Conservation (phyloP, 2,113 vertebrate genomes). For the Cebidichthys violaceus region DNA sequence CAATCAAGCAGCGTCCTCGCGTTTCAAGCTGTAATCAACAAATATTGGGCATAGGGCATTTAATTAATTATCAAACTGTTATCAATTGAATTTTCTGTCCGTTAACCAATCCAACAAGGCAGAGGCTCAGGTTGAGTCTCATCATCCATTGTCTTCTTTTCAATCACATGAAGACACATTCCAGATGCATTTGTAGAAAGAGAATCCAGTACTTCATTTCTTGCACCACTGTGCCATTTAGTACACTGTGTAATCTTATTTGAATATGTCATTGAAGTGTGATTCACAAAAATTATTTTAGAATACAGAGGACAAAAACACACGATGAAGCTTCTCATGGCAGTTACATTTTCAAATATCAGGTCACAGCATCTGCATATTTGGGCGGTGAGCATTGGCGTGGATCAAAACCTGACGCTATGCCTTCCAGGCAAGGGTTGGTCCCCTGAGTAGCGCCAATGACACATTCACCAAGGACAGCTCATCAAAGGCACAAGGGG, state of each 20-base stretch:
- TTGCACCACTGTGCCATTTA: neutral
- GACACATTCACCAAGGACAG: slow-evolving; percentile 55
- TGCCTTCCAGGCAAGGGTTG: slow-evolving; percentile 49
- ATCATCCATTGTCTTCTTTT: neutral
- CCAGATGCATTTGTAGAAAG: neutral
- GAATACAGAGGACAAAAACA: slow-evolving; percentile 21
- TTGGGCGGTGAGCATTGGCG: slow-evolving; percentile 38
- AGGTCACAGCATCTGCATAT: slow-evolving; percentile 31
- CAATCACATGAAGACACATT: neutral
- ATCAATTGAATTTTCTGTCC: neutral
- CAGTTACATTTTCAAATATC: slow-evolving; percentile 2
- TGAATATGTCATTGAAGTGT: neutral
- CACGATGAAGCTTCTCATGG: slow-evolving; percentile 17
- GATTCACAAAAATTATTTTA: neutral
- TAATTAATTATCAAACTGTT: neutral
- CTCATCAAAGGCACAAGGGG: slow-evolving; percentile 47
- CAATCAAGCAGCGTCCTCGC: neutral
- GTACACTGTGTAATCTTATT: neutral
- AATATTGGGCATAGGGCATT: neutral
- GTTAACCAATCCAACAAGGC: neutral
- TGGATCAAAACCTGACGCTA: slow-evolving; percentile 49
- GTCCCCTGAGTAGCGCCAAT: slow-evolving; percentile 28
- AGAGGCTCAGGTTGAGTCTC: neutral
- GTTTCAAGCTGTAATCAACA: neutral
- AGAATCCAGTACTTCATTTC: neutral